Conservation (phyloP, 2,888 invertebrate species). For the Megastigmus dorsalis region DNA sequence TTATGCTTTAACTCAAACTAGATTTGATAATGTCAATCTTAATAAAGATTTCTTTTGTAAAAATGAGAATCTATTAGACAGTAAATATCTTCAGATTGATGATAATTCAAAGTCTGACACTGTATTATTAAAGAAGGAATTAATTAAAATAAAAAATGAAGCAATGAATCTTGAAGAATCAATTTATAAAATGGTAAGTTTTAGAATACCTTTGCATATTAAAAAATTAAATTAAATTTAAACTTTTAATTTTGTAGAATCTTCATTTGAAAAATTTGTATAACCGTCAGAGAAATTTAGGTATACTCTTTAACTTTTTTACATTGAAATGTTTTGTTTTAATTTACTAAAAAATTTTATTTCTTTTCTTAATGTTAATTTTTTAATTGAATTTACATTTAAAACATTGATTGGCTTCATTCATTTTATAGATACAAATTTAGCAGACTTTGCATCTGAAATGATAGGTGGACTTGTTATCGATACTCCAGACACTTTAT, state of each 20-base stretch:
- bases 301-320: conserved; percentile 13
- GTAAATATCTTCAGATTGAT: conserved; percentile 17
- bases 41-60: not conserved
- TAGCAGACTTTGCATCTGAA: conserved; percentile 68
- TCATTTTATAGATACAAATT: conserved; percentile 43
- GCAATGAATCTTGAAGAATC: conserved; percentile 58
- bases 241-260: conserved; percentile 48
- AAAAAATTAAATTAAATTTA: conserved; percentile 10
- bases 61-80: not conserved
- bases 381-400: not conserved
- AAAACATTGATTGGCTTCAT: conserved; percentile 6
- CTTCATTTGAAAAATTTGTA: conserved; percentile 54
- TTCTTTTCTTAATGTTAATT: not conserved
- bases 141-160: conserved; percentile 57
- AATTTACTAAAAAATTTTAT: not conserved
- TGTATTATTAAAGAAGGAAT: conserved; percentile 53
- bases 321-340: not conserved
- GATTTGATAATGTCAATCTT: not conserved
- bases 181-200: conserved; percentile 59
- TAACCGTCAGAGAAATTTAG: conserved; percentile 36
- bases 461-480: conserved; percentile 65
- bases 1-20: conserved; percentile 45
- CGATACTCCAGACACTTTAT: conserved; percentile 67
- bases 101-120: conserved; percentile 47
- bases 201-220: no score